A percentile compares a stretch with the other conserved stretches of the same genome.
Conservation (phyloP, 1,140 invertebrate species). For the Drosophila ananassae region DNA sequence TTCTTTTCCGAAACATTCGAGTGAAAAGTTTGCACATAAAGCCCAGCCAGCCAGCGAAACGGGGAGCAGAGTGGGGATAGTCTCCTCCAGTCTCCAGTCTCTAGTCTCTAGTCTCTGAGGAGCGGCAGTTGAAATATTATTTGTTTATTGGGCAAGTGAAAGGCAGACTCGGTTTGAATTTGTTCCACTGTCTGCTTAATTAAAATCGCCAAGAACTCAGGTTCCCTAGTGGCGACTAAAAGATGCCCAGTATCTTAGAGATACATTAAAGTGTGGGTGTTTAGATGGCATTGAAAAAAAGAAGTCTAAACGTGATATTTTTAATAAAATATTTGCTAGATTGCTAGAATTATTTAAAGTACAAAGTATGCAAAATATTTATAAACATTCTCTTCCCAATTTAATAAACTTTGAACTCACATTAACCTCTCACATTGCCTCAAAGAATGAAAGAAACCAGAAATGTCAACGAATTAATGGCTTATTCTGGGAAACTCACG, state of each 20-base stretch:
- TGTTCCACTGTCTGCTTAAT: conserved; percentile 75
- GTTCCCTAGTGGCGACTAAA: not conserved
- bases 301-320: conserved; percentile 14
- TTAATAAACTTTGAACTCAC: not conserved
- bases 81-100: too few relatives aligned
- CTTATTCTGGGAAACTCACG: conserved; percentile 41
- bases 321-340: not conserved
- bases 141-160: conserved; percentile 73
- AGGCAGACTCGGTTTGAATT: conserved; percentile 66
- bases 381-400: not conserved
- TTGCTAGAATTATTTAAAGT: not conserved
- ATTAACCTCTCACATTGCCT: not conserved
- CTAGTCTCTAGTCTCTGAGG: not conserved
- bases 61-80: conserved; percentile 2
- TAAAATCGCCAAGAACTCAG: conserved; percentile 43
- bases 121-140: conserved; percentile 44
- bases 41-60: conserved; percentile 54
- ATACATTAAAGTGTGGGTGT: not conserved
- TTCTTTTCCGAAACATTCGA: conserved; percentile 32
- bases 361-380: not conserved
- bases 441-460: conserved; percentile 10
- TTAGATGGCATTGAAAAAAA: conserved; percentile 11
- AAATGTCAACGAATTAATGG: conserved; percentile 49
- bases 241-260: conserved; percentile 1
- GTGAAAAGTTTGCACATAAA: conserved; percentile 59